Conservation (phyloP, 2,888 invertebrate species). For the Eristalis pertinax region DNA sequence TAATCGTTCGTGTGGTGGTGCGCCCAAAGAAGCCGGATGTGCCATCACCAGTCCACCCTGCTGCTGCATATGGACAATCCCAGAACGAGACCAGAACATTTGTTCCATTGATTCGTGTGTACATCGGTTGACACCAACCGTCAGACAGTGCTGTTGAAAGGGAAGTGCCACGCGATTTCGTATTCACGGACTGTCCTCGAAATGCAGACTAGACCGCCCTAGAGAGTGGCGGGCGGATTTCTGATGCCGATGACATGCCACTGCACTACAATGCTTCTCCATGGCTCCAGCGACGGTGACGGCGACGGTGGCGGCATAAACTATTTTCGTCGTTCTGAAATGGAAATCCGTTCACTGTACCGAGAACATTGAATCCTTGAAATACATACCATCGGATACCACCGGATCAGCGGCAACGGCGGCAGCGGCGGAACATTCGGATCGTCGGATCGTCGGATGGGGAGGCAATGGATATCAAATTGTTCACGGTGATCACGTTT, state of each 20-base stretch:
- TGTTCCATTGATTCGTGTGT: constrained; percentile 64
- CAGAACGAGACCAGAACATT: constrained; percentile 71
- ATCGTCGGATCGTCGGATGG: constrained; percentile 15
- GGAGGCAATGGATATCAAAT: constrained; percentile 59
- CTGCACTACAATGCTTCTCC: constrained; percentile 25
- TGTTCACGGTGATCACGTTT: constrained; percentile 71
- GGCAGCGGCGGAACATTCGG: neutral
- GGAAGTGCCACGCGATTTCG: constrained; percentile 70
- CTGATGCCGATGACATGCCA: constrained; percentile 61
- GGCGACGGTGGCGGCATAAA: constrained; percentile 57
- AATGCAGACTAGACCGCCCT: constrained; percentile 72
- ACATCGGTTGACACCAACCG: constrained; percentile 39
- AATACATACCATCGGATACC: constrained; percentile 22
- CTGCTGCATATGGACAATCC: constrained; percentile 65
- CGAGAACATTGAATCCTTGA: constrained; percentile 53
- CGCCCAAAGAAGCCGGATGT: constrained; percentile 69
- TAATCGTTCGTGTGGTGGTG: constrained; percentile 50
- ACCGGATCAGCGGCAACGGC: neutral
- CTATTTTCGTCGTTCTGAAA: constrained; percentile 66
- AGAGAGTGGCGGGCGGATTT: constrained; percentile 56
- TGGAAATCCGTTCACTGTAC: constrained; percentile 64
- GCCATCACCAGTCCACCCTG: constrained; percentile 67
- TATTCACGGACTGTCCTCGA: constrained; percentile 64
- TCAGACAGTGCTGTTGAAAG: constrained; percentile 21
- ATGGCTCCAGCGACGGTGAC: neutral